Evolutionary conservation across 2,113 vertebrate species (phyloP).

Genomic region (Genyomyrus donnyi): DNA sequence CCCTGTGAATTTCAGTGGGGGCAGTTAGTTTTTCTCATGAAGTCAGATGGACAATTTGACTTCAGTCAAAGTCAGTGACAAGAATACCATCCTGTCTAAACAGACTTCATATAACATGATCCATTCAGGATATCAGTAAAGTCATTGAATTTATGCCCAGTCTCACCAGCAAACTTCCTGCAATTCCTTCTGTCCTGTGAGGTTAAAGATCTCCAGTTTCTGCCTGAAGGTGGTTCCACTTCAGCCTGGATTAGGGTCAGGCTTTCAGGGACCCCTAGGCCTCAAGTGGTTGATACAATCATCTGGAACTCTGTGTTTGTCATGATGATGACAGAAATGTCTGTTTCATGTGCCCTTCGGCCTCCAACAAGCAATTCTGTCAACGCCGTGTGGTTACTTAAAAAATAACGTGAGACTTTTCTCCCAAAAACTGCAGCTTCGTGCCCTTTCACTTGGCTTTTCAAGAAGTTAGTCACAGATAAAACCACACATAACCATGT

Average conservation of each 20-base stretch:
- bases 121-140: not conserved
- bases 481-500: slow-evolving; percentile 40
- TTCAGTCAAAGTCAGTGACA: not conserved
- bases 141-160: not conserved
- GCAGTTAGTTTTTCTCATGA: not conserved
- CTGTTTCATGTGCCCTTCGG: not conserved
- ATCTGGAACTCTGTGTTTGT: not conserved
- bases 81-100: not conserved
- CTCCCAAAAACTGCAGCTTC: not conserved
- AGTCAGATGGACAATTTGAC: not conserved
- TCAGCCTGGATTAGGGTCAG: not conserved
- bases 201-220: not conserved
- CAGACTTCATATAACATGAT: not conserved
- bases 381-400: not conserved
- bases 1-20: not conserved
- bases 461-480: slow-evolving; percentile 10
- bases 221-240: not conserved
- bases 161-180: not conserved
- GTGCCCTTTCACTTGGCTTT: not conserved
- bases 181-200: not conserved
- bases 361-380: not conserved
- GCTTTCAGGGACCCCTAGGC: not conserved
- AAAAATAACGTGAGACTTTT: not conserved
- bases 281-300: not conserved
- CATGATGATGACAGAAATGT: not conserved